Evolutionary conservation across 2,797 vertebrate genomes (phyloP), one percentile per base, ranked within the genome.

Genomic region (Vespertilio murinus): DNA sequence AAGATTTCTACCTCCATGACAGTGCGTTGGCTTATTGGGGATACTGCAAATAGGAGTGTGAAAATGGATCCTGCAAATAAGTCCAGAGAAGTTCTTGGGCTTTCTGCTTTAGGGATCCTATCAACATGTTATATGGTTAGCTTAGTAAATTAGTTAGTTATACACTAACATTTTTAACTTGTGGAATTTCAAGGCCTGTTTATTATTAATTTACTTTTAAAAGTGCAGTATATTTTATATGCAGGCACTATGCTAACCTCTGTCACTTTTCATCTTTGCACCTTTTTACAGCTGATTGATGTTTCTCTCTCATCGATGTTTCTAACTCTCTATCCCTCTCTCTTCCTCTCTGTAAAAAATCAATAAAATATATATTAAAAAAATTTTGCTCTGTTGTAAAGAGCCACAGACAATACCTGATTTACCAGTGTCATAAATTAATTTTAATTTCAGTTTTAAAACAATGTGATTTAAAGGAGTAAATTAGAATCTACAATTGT

Each of bases 401-500:
- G 61, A 64, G 22, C 16, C 5, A 33, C 30, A 47, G 25, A 89
- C 22, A 69, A 35, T 81, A 65, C 52, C 13, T 90, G 12, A 38
- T 70, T 82, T 82, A 77, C 90, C n/a, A 77, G 10, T 70, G 69
- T 64, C 28, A 52, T 87, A 88, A 88, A 77, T 80, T 80, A 61
- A 56, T 93, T 90, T 90, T 86, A 69, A 74, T 83, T 84, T 61
- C 22, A 88, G 45, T 85, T 90, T 89, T 89, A 85, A 94, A 96
- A 78, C 67, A 73, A 22, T 65, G 33, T 86, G 40, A 45, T 78
- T 92, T 92, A 78, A 8, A 23, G 16, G 23, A 2, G 13, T 92
- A 59, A 82, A 71, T 78, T 91, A 95, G 70, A 94, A 90, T 86
- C 49, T 94, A 30, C n/a, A 73, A 8, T 95, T 92, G 20, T 7